These are phyloP conservation scores for Proteles cristata DNA, from an alignment of 2,113 vertebrate species.

Conservation along the genomic window DNA sequence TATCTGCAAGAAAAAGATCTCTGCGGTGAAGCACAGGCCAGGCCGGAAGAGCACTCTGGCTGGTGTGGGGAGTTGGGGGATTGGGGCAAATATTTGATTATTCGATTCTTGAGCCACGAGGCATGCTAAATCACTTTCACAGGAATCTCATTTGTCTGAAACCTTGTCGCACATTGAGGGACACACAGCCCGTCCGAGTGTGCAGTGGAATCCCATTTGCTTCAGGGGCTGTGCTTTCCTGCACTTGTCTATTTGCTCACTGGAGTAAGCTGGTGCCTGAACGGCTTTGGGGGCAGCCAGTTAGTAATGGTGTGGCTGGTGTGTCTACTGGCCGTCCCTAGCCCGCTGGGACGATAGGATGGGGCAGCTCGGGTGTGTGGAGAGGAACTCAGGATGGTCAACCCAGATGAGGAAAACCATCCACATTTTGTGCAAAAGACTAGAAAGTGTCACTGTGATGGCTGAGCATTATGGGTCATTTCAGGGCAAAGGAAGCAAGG, in stretches of 20 bases:
- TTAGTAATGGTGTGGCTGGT: neutral
- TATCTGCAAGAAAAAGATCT: neutral
- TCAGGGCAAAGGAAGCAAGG: neutral
- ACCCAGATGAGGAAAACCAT: neutral
- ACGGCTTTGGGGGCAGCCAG: neutral
- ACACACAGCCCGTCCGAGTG: fast-evolving
- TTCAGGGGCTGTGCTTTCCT: fast-evolving
- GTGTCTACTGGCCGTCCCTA: neutral
- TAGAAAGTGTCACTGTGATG: neutral
- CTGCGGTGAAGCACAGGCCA: neutral
- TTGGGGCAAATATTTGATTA: neutral
- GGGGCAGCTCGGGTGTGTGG: too few relatives aligned
- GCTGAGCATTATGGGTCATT: neutral
- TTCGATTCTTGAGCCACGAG: neutral
- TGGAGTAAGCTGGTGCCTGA: fast-evolving
- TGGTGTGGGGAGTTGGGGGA: neutral
- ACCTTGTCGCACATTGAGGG: neutral
- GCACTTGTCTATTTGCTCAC: too few relatives aligned
- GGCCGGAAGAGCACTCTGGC: neutral
- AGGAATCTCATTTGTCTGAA: neutral
- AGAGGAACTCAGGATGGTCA: neutral
- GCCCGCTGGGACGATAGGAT: neutral
- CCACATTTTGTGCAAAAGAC: neutral
- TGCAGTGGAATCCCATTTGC: fast-evolving
- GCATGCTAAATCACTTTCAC: neutral